Evolutionary conservation across 2,113 vertebrate species (phyloP).

Genomic region (Agapornis roseicollis): DNA sequence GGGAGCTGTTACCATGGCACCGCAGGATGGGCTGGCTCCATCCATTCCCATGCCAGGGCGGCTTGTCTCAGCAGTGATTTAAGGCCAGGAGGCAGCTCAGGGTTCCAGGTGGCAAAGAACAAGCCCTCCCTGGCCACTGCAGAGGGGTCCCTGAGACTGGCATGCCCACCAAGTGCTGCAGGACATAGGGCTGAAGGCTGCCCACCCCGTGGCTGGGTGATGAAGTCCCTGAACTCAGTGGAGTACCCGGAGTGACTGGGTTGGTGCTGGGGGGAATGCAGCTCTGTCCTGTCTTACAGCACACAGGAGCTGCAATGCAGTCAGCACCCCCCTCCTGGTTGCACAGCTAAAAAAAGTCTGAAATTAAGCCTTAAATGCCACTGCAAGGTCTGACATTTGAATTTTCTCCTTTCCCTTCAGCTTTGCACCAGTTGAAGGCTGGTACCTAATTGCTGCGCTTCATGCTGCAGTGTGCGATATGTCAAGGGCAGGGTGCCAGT

Average conservation of each 20-base stretch:
- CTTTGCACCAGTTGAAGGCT: background rate
- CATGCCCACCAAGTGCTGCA: background rate
- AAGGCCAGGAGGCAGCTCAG: background rate
- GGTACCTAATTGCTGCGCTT: background rate
- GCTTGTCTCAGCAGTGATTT: background rate
- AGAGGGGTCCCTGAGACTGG: background rate
- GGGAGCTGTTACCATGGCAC: slow-evolving; percentile 18
- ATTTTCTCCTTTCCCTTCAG: background rate
- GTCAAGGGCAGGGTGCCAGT: background rate
- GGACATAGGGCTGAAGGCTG: background rate
- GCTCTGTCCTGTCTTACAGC: background rate
- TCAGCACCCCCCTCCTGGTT: fast-evolving
- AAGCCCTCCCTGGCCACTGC: too few relatives aligned
- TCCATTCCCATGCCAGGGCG: background rate
- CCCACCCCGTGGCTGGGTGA: background rate
- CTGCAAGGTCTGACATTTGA: background rate
- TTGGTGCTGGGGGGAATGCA: background rate
- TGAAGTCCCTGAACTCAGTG: background rate
- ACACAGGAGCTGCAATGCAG: background rate
- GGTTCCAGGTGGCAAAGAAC: background rate
- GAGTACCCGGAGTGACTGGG: fast-evolving
- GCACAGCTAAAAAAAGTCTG: background rate
- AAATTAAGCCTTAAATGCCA: background rate
- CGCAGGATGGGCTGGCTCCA: background rate
- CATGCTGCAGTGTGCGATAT: fast-evolving